Evolutionary conservation across 2,113 vertebrate species (phyloP).

Genomic region (Podiceps cristatus): DNA sequence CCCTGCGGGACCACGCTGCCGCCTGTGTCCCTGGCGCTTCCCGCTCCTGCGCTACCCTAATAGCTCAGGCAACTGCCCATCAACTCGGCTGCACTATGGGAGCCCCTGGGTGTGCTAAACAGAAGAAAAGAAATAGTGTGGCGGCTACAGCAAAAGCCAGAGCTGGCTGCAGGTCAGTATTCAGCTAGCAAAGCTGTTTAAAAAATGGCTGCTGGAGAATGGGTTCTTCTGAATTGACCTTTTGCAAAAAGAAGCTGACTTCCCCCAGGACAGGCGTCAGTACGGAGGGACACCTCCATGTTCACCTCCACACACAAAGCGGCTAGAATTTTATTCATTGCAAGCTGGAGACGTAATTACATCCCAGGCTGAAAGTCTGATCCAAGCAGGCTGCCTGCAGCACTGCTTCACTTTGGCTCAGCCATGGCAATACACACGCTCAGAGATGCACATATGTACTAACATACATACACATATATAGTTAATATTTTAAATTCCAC

Average conservation of each 20-base stretch:
- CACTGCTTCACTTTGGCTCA: neutral
- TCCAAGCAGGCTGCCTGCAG: neutral
- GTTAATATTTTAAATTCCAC: neutral
- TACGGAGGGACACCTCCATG: neutral
- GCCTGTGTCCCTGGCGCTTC: neutral
- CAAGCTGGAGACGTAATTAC: neutral
- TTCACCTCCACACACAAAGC: neutral
- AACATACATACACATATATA: too few species aligned
- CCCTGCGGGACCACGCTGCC: neutral
- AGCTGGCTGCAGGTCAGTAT: neutral
- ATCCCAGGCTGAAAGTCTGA: neutral
- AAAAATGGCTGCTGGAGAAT: neutral
- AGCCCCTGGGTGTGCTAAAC: neutral
- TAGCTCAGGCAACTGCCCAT: neutral
- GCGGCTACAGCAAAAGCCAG: neutral
- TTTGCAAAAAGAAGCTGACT: neutral
- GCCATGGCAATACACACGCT: neutral
- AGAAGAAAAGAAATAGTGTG: neutral
- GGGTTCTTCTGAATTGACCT: neutral
- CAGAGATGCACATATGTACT: neutral
- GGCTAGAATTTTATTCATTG: neutral
- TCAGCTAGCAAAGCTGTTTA: neutral
- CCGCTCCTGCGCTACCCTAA: neutral
- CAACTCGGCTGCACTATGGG: accelerated
- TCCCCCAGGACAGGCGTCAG: accelerated